Base-by-base conservation (phyloP, 2,888 invertebrate genomes). In the Dastarcus helophoroides region DNA sequence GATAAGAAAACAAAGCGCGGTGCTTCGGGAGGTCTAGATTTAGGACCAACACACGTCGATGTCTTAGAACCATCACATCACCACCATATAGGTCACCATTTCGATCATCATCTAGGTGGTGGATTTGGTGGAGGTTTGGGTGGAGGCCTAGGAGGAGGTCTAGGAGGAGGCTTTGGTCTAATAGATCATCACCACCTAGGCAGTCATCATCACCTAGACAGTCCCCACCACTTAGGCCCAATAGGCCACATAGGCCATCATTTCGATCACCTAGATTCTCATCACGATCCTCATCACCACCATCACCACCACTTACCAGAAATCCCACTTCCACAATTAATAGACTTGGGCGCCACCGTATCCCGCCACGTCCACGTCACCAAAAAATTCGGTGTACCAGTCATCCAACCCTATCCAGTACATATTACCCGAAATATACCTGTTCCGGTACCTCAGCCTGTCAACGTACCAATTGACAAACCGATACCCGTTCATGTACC, bases 371-470 rank as follows among this genome's bases (percentile, higher is more conserved):
- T 64, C 13, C 58, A 64, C 25, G 54, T 68, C 35, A 63, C 64
- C 13, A 64, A 64, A 32, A 62, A 64, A 35, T 55, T 66, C 23
- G 56, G 64, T 28, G 60, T 68, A 2, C 66, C 68, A 4, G 58
- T 67, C n/a, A 63, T 67, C 2, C 64, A 68, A 33, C 68, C 69
- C 9, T 65, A 66, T 23, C 63, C 68, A 10, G 64, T 68, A 5
- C 52, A 60, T 9, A 66, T 70, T 19, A 65, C 65, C 41, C 64
- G 65, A 33, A 62, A 64, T 32, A 54, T 66, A n/a, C 62, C 67
- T 10, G 64, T 65, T 5, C 62, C 67, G 2, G 54, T 59, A 8
- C 58, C 56, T 22, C 54, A 56, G 15, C 50, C 56, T 21, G 56
- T 67, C 29, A 39, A 58, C 6, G 63, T 67, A 21, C 66, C 67